Evolutionary conservation across 2,888 invertebrate genomes (phyloP), one percentile per base, ranked within the genome.

Genomic region (Troides oblongomaculatus): DNA sequence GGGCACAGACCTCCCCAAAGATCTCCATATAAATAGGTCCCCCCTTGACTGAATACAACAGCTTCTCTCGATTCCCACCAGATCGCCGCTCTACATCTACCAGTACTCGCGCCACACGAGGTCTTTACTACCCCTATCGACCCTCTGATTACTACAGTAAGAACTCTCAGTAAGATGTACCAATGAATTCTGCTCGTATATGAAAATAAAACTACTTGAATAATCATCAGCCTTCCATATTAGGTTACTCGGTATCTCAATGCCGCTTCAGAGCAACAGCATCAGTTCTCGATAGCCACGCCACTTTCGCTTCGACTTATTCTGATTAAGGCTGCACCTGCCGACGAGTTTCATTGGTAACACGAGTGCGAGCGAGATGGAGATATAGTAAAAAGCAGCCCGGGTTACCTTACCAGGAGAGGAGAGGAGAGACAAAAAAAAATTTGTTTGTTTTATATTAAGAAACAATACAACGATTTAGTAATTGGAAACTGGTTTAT

Each of bases 271-370:
- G 8, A 60, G n/a, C 46, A 69, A 69, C 65, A 62, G 30, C 50
- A 69, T 69, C 57, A 39, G 62, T 17, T 46, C 65, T 65, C 43
- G 30, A 65, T 53, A 50, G 61, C 60, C 62, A 66, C 30, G 53
- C 23, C 30, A 66, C 65, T 66, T 66, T 65, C 69, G 69, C 65
- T 69, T 62, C 21, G 65, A 57, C 50, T 58, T 58, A 10, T 62
- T 56, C 39, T 39, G 61, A 53, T 57, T 62, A 69, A 58, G 39
- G 64, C 25, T 62, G 65, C 65, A 69, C 69, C 69, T 69, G 69
- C 57, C 65, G 58, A 14, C 69, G 18, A 50, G 25, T 65, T 69
- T 64, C 43, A 56, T 57, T 60, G n/a, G 1, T n/a, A 39, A 30
- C 21, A 2, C 46, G 25, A 59, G 69, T 58, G 65, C 17, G 64